A percentile compares a stretch with the other conserved stretches of the same genome.
Conservation (phyloP, 2,797 vertebrate genomes). For the Amblyopsis hoosieri region DNA sequence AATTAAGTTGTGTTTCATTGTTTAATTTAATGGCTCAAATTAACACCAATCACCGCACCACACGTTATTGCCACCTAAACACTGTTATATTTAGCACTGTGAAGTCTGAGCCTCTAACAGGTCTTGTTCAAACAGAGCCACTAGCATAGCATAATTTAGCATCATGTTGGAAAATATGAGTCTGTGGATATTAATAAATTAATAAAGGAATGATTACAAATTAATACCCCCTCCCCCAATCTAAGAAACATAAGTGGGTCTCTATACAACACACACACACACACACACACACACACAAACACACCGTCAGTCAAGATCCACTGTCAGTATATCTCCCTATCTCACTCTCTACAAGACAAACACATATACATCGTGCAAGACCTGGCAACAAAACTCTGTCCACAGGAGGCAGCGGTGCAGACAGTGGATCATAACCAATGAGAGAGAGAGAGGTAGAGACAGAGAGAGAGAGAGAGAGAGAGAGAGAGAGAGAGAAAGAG, state of each 20-base stretch:
- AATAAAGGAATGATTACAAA: no score
- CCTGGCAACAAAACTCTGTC: slow-evolving; percentile 46
- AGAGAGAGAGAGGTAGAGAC: slow-evolving; percentile 16
- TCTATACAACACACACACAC: slow-evolving; percentile 1
- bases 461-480: slow-evolving; percentile 2
- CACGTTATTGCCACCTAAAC: neutral
- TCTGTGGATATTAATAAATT: no score
- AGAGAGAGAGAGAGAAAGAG: slow-evolving; percentile 13
- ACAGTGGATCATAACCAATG: slow-evolving; percentile 55
- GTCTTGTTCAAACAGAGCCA: no score
- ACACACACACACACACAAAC: no score
- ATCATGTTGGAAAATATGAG: no score
- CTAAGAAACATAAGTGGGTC: no score
- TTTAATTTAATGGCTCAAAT: no score
- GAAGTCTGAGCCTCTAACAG: neutral
- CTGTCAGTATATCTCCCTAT: neutral
- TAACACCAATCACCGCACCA: neutral
- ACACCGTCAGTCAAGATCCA: neutral
- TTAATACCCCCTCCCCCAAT: no score
- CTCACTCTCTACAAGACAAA: slow-evolving; percentile 4
- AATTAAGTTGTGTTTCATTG: no score
- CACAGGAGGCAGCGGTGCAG: slow-evolving; percentile 57
- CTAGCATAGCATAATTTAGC: no score
- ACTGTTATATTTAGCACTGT: neutral
- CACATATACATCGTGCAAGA: slow-evolving; percentile 21